Evolutionary conservation across 2,797 vertebrate genomes (phyloP).

Genomic region (Heterohyrax brucei): DNA sequence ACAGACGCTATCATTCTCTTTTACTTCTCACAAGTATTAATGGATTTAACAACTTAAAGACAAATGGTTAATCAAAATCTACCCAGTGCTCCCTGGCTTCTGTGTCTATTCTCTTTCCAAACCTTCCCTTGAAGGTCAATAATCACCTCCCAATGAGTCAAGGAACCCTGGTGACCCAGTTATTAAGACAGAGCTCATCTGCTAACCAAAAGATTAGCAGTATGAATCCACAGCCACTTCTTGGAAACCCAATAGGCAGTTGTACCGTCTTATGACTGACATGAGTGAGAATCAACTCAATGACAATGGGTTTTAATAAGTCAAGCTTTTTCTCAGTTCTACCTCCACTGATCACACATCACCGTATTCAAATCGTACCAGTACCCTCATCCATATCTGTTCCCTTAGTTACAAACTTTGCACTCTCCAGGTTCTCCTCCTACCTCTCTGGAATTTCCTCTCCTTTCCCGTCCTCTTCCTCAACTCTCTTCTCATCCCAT

Average conservation of each 20-base stretch:
- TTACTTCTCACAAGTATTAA: not conserved
- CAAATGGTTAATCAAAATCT: not conserved
- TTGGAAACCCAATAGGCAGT: not conserved
- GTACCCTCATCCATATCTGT: not conserved
- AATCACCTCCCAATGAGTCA: not conserved
- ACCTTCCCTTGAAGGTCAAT: not conserved
- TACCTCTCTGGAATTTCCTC: fast-evolving
- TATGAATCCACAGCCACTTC: not conserved
- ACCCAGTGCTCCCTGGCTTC: not conserved
- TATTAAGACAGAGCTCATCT: not conserved
- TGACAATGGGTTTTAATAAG: not conserved
- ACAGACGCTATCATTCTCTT: not conserved
- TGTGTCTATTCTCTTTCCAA: conserved; percentile 42
- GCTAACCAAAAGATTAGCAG: not conserved
- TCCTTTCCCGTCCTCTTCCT: not conserved
- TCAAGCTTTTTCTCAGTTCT: not conserved
- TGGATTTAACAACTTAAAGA: not conserved
- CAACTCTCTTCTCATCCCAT: not conserved
- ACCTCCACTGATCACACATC: not conserved
- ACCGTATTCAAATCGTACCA: not conserved
- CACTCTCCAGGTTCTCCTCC: not conserved
- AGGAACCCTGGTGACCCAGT: not conserved
- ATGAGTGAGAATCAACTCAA: not conserved
- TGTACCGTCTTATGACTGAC: no score
- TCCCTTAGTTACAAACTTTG: no score